phyloP scores from a whole-genome alignment of 2,797 vertebrate genomes.

The Fistularia tabacaria region DNA sequence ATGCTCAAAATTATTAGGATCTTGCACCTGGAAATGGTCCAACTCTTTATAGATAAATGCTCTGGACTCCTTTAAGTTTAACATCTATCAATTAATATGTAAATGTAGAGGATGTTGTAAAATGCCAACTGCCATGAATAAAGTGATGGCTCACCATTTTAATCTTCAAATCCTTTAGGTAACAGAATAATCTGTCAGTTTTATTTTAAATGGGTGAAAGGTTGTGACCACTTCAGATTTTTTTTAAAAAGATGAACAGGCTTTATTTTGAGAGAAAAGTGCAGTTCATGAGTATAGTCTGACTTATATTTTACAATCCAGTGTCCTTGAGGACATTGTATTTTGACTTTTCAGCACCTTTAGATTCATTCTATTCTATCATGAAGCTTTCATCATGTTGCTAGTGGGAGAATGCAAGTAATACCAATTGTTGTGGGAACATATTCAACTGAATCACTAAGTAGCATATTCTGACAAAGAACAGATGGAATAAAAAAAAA shows the following conservation, averaged over 20 bases:
- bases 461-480: too few species aligned
- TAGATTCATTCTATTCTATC: too few species aligned
- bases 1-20: constrained; percentile 45
- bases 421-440: too few species aligned
- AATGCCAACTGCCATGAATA: constrained; percentile 59
- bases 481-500: too few species aligned
- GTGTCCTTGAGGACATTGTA: too few species aligned
- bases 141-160: constrained; percentile 62
- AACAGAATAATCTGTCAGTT: constrained; percentile 56
- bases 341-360: too few species aligned
- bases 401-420: too few species aligned
- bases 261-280: neutral
- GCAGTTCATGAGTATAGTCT: neutral
- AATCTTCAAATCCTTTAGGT: constrained; percentile 56
- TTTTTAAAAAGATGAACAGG: neutral
- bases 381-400: too few species aligned
- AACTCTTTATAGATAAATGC: constrained; percentile 66
- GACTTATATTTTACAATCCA: too few species aligned
- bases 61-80: constrained; percentile 49
- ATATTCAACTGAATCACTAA: too few species aligned
- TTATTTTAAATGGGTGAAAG: constrained; percentile 43
- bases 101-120: constrained; percentile 59
- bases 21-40: constrained; percentile 61
- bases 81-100: constrained; percentile 75
- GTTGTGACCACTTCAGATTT: constrained; percentile 16